These are phyloP conservation scores for Sminthurides aquaticus DNA, from an alignment of 2,888 invertebrate genomes.

Conservation along the genomic window DNA sequence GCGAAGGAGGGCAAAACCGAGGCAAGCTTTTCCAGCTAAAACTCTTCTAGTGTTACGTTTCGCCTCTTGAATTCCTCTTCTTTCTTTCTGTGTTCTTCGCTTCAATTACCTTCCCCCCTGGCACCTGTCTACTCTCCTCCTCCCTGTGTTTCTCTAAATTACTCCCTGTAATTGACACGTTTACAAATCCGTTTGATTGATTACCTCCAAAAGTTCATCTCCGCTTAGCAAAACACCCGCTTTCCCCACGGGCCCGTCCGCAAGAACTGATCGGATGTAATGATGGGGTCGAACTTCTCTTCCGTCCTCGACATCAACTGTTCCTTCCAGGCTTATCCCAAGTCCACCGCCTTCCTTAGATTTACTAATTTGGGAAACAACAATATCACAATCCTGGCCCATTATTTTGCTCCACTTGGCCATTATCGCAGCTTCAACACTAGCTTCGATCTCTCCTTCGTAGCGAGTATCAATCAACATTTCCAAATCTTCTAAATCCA, in stretches of 20 bases:
- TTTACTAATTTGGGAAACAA: slow-evolving; percentile 89
- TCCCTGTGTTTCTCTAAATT: too few species aligned
- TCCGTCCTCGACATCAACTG: slow-evolving; percentile 96
- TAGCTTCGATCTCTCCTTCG: slow-evolving; percentile 59
- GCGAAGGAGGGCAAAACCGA: too few species aligned
- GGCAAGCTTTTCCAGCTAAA: too few species aligned
- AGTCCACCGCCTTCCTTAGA: slow-evolving; percentile 85
- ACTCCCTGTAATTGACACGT: background rate
- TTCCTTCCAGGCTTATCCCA: slow-evolving; percentile 95
- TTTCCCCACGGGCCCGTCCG: slow-evolving; percentile 95
- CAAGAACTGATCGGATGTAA: slow-evolving; percentile 83
- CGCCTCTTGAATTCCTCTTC: too few species aligned
- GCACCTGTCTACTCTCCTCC: too few species aligned
- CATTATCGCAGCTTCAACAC: slow-evolving; percentile 63
- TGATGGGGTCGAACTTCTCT: slow-evolving; percentile 96
- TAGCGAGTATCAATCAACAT: slow-evolving; percentile 49
- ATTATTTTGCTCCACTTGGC: slow-evolving; percentile 77
- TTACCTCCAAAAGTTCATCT: slow-evolving; percentile 79
- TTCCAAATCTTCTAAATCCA: slow-evolving; percentile 60
- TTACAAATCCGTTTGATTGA: slow-evolving; percentile 13
- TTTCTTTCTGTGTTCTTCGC: too few species aligned
- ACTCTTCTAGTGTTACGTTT: too few species aligned
- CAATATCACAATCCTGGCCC: slow-evolving; percentile 67
- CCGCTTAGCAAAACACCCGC: slow-evolving; percentile 83
- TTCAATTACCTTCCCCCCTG: too few species aligned